Evolutionary conservation across 2,113 vertebrate species (phyloP), one percentile per base, ranked within the genome.

Genomic region (Xiphophorus maculatus): DNA sequence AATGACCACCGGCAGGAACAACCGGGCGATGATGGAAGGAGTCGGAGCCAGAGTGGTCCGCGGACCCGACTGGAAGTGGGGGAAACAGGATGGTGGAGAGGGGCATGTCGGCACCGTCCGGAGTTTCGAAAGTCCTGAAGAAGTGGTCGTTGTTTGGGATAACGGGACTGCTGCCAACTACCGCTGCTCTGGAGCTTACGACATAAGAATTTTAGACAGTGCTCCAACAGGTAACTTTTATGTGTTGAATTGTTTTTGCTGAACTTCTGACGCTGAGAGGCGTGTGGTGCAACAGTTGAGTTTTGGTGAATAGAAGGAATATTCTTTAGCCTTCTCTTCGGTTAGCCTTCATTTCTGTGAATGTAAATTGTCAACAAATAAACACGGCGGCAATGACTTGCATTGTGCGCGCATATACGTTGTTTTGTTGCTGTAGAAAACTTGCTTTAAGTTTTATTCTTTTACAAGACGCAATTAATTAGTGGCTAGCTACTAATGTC

Each of bases 1-100:
- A 93, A 99, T 99, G 97, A 98, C 96, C 88, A 97, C 96, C 95
- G 96, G 97, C 54, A 95, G 98, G 93, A 99, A 99, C 84, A 99
- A 99, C 94, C 95, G 98, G 27, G 96, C 97, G 83, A 97, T 98
- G 97, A 97, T 99, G 96, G 98, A 99, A 88, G 98, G 97, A 77
- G 97, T 98, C 17, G 98, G 98, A 33, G 97, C 98, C 12, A 95
- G 98, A 75, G 97, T 98, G 32, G 95, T 98, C 60, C 96, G 97
- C 42, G 98, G 98, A 90, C 98, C 98, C 1, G 97, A 99, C 92
- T 99, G 98, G 98, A 99, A 99, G 88, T 99, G 98, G 97, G 98
- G 98, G 14, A 99, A 99, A 86, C 98, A 99, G 96, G 98, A 99
- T 82, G 98, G 98, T 19, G 98, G 97, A 90, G 98, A 99, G 92